Percentiles rank a stretch among this genome's conserved stretches.
These are phyloP conservation scores for Narcine bancroftii DNA, from an alignment of 2,113 vertebrate species.

Conservation along the genomic window DNA sequence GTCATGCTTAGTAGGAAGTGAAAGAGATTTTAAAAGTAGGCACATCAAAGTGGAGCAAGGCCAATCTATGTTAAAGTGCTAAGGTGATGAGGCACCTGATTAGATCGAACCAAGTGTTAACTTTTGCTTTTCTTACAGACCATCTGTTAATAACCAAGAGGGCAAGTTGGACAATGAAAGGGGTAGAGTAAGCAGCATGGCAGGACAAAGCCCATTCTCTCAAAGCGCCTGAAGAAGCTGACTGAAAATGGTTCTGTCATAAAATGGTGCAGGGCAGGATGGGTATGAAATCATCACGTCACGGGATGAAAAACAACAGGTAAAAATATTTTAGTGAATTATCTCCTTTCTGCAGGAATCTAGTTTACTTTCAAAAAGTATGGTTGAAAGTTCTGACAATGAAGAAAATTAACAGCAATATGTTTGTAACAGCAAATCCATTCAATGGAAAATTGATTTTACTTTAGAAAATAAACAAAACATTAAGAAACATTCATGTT, in stretches of 20 bases:
- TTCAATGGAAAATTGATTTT: background rate
- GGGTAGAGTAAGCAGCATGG: conserved; percentile 46
- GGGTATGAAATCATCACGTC: conserved; percentile 43
- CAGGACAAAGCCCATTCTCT: conserved; percentile 47
- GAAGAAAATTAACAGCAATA: conserved; percentile 10
- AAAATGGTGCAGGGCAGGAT: conserved; percentile 43
- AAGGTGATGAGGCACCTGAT: conserved; percentile 43
- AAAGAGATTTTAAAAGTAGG: conserved; percentile 61
- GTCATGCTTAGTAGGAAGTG: conserved; percentile 64
- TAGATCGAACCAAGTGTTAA: conserved; percentile 57
- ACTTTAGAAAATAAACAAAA: background rate
- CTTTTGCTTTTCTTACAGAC: conserved; percentile 49
- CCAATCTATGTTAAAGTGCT: conserved; percentile 49
- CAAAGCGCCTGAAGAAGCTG: conserved; percentile 44
- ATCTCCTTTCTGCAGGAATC: background rate
- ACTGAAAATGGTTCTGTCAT: conserved; percentile 42
- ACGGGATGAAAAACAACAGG: conserved; percentile 47
- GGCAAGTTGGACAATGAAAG: conserved; percentile 49
- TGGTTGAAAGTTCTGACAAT: background rate
- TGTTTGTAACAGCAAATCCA: background rate
- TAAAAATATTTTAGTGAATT: conserved; percentile 41
- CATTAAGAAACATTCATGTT: background rate
- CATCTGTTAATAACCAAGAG: conserved; percentile 58
- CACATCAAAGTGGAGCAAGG: conserved; percentile 52
- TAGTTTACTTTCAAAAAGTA: background rate